These are phyloP conservation scores for Drosophila stalkeri DNA, from an alignment of 2,888 invertebrate species.

Conservation along the genomic window DNA sequence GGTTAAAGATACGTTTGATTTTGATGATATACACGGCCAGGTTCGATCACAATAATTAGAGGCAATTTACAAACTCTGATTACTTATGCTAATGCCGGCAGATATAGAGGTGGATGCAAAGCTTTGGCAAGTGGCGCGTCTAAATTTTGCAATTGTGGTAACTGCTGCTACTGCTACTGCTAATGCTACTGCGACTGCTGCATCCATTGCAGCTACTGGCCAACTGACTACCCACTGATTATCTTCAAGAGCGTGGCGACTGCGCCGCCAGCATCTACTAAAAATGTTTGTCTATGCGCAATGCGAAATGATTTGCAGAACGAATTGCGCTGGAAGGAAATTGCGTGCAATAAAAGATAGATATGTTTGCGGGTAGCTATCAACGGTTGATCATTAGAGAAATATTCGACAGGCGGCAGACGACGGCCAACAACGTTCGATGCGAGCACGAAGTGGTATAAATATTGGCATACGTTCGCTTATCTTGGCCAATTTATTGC, in stretches of 20 bases:
- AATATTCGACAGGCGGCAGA: slow-evolving; percentile 56
- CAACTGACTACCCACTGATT: slow-evolving; percentile 66
- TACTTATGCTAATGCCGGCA: slow-evolving; percentile 60
- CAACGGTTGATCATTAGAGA: slow-evolving; percentile 72
- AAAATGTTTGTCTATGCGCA: slow-evolving; percentile 64
- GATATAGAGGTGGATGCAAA: slow-evolving; percentile 31
- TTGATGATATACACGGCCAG: slow-evolving; percentile 12
- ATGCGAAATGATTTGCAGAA: slow-evolving; percentile 69
- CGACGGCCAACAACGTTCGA: slow-evolving; percentile 26
- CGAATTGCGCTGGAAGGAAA: slow-evolving; percentile 70
- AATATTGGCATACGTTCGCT: slow-evolving; percentile 63
- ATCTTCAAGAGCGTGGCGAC: slow-evolving; percentile 53
- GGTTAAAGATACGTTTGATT: slow-evolving; percentile 15
- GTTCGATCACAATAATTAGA: slow-evolving; percentile 50
- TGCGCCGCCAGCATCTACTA: slow-evolving; percentile 44
- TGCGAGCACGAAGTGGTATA: slow-evolving; percentile 47
- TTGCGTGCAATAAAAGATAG: slow-evolving; percentile 79
- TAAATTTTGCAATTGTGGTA: slow-evolving; percentile 45
- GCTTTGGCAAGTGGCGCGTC: slow-evolving; percentile 20
- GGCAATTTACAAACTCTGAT: slow-evolving; percentile 60
- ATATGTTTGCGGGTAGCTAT: slow-evolving; percentile 73
- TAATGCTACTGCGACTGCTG: slow-evolving; percentile 42
- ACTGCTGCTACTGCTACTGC: slow-evolving; percentile 57
- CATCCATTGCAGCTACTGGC: slow-evolving; percentile 34
- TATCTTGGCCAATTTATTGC: slow-evolving; percentile 75